These are phyloP conservation scores for Netelia inedita DNA, from an alignment of 2,888 invertebrate genomes.

Conservation along the genomic window DNA sequence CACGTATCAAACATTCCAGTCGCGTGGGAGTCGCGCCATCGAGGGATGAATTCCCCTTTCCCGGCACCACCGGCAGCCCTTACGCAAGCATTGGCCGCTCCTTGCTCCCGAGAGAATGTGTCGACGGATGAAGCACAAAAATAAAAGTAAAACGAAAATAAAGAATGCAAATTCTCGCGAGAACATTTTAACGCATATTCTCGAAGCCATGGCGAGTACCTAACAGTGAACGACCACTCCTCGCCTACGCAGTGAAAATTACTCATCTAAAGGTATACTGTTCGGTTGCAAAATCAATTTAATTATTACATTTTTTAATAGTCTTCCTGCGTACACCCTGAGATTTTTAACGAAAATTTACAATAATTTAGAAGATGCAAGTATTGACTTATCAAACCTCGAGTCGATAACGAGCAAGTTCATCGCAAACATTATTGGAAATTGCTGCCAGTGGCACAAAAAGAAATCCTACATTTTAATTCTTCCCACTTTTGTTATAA, in stretches of 20 bases:
- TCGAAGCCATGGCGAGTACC: background rate
- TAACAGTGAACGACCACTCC: background rate
- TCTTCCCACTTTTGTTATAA: too few relatives aligned
- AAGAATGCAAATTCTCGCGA: constrained; percentile 7
- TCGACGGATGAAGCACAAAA: constrained; percentile 24
- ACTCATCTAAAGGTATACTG: too few relatives aligned
- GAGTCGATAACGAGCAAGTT: too few relatives aligned
- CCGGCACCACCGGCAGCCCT: constrained; percentile 3
- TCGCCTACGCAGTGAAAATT: background rate
- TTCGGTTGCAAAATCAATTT: too few relatives aligned
- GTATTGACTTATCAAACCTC: too few relatives aligned
- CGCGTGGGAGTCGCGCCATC: constrained; percentile 23
- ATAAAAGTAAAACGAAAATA: background rate
- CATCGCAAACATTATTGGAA: too few relatives aligned
- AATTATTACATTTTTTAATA: too few relatives aligned
- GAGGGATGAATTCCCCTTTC: constrained; percentile 50
- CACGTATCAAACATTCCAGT: constrained; percentile 57
- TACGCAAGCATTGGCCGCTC: constrained; percentile 4
- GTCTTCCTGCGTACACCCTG: too few relatives aligned
- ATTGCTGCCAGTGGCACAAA: too few relatives aligned
- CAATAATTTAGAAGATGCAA: too few relatives aligned
- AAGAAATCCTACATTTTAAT: too few relatives aligned
- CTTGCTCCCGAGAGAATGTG: constrained; percentile 21
- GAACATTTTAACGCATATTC: background rate
- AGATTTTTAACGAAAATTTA: too few relatives aligned